These are phyloP conservation scores for Nephila pilipes DNA, from an alignment of 1,140 invertebrate genomes.

Conservation along the genomic window DNA sequence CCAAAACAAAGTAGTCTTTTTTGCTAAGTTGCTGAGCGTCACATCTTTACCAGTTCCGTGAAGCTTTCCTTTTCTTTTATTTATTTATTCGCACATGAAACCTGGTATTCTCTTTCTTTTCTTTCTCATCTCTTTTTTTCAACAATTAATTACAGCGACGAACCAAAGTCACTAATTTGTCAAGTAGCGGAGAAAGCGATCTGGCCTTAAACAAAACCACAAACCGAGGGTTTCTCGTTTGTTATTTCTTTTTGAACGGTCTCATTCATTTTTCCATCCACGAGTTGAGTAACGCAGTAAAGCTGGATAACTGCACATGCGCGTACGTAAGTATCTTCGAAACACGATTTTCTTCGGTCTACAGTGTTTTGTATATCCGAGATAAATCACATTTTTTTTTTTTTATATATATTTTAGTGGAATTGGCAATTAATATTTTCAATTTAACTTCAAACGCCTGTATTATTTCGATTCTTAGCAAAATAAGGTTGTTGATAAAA, in stretches of 20 bases:
- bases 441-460: too few relatives aligned
- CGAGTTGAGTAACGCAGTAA: background rate
- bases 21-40: background rate
- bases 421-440: too few relatives aligned
- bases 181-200: background rate
- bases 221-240: background rate
- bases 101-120: background rate
- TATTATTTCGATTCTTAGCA: too few relatives aligned
- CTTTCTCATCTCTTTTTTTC: background rate
- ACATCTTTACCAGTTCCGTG: background rate
- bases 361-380: too few relatives aligned
- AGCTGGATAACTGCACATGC: background rate
- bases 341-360: too few relatives aligned
- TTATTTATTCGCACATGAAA: background rate
- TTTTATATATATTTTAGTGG: too few relatives aligned
- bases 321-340: background rate
- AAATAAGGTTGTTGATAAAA: too few relatives aligned
- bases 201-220: background rate
- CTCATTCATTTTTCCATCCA: background rate
- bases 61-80: background rate
- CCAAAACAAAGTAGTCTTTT: too few relatives aligned
- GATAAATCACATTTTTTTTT: too few relatives aligned
- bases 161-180: slow-evolving; percentile 24
- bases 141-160: background rate
- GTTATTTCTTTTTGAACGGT: background rate